Conservation (phyloP, 2,113 vertebrate genomes). For the Vulpes ferrilata region DNA sequence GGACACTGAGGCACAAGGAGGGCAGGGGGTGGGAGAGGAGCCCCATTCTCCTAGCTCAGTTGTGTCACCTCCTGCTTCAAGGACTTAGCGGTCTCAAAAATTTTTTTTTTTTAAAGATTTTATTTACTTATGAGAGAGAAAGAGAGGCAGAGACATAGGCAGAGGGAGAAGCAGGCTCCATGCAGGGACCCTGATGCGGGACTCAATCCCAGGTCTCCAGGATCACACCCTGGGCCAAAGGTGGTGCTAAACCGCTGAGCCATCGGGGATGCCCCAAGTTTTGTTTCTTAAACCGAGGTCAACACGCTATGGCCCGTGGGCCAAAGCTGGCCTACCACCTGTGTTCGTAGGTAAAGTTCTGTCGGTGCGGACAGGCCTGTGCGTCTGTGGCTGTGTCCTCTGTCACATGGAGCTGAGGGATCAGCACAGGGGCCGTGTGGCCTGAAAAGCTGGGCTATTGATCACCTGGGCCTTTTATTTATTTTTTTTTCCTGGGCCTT, state of each 20-base stretch:
- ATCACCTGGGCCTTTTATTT: neutral
- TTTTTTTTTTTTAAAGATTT: neutral
- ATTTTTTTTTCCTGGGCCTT: neutral
- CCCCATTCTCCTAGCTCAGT: neutral
- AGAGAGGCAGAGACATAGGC: no score
- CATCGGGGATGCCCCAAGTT: neutral
- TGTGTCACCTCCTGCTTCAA: neutral
- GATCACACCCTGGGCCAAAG: neutral
- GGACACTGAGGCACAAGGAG: neutral
- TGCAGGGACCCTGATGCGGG: no score
- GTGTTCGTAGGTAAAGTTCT: neutral
- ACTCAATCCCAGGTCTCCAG: no score
- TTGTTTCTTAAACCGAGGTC: neutral
- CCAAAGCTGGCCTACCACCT: rapidly evolving
- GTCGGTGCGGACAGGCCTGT: neutral
- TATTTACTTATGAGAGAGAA: neutral
- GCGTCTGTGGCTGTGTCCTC: no score
- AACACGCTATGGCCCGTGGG: rapidly evolving
- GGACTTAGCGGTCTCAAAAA: neutral
- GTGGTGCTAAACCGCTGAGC: neutral
- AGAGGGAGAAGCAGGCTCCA: no score
- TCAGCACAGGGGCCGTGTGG: neutral
- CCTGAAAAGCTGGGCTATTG: neutral
- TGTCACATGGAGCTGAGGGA: rapidly evolving
- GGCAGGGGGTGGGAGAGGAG: neutral